A percentile compares a stretch with the other conserved stretches of the same genome.
These are phyloP conservation scores for Sylvilagus floridanus DNA, from an alignment of 2,797 vertebrate genomes.

Conservation along the genomic window DNA sequence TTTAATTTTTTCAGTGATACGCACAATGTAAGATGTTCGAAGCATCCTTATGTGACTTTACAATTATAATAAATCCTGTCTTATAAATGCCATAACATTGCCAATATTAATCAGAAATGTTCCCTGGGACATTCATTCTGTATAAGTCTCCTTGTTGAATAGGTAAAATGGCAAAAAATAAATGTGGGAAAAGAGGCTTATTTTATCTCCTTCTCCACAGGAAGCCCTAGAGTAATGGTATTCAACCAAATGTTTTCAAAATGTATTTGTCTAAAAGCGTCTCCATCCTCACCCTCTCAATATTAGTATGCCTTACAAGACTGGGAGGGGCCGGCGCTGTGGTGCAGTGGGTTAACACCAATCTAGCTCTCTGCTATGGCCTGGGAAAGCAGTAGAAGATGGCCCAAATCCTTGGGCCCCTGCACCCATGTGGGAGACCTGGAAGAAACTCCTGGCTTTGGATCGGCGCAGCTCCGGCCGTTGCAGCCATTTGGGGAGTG, in stretches of 20 bases:
- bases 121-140: conserved; percentile 48
- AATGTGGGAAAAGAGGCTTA: not conserved
- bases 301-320: not conserved
- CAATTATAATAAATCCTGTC: conserved; percentile 2
- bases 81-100: conserved; percentile 17
- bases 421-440: no score
- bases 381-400: no score
- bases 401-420: no score
- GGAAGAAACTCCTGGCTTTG: no score
- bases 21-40: conserved; percentile 1
- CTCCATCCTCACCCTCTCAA: not conserved
- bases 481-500: no score
- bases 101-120: conserved; percentile 20
- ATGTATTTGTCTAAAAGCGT: not conserved
- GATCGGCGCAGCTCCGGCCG: no score
- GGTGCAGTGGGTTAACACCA: no score
- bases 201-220: not conserved
- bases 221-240: not conserved
- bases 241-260: not conserved
- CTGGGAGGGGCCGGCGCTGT: not conserved
- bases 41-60: not conserved
- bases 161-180: not conserved
- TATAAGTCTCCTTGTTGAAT: conserved; percentile 46
- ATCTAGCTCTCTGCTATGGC: no score
- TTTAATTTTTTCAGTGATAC: conserved; percentile 1